Base-by-base conservation (phyloP, 2,113 vertebrate genomes). In the Bostrychus sinensis region DNA sequence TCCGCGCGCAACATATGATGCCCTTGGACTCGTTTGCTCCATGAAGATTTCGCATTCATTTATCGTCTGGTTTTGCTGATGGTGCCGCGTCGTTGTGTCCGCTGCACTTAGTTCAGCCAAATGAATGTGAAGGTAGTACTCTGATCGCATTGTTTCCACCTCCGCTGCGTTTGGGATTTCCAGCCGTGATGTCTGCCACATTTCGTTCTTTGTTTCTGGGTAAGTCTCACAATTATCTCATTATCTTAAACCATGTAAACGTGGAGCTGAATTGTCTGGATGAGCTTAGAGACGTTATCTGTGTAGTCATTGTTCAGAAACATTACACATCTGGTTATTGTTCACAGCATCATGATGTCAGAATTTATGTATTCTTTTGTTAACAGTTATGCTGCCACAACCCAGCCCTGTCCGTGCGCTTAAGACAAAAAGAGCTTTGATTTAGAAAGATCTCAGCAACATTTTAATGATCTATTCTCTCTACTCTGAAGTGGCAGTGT, bases 161-260 rank as follows among this genome's bases (percentile, higher is more conserved):
- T 58, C 82, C 79, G 74, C 54, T 78, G 66, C 78, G 65, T 76
- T 51, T 84, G 86, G 90, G 91, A 92, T 86, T 88, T 82, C 84
- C 69, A 78, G 89, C 86, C 87, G 86, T 69, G 86, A 93, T 93
- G 92, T 88, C 90, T 91, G 88, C 89, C 70, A 81, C 72, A 60
- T 85, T 84, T 68, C 75, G 76, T 67, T 89, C 86, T 85, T 91
- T 91, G 87, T 89, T 90, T 89, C 85, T 91, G 84, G 91, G 91
- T 92, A 87, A 91, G 91, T 90, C 82, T 26, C 42, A 4, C 19
- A 22, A 76, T 71, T 82, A 48, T 77, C 73, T 54, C 42, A 17
- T 77, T 70, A 56, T 30, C 77, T 46, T 38, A 19, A 22, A 62
- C 16, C 23, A 11, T 22, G 25, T 69, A 74, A 39, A 59, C 32